Percentiles rank a stretch among this genome's conserved stretches.
phyloP scores from a whole-genome alignment of 1,140 invertebrate genomes.

The Cryptotermes secundus region DNA sequence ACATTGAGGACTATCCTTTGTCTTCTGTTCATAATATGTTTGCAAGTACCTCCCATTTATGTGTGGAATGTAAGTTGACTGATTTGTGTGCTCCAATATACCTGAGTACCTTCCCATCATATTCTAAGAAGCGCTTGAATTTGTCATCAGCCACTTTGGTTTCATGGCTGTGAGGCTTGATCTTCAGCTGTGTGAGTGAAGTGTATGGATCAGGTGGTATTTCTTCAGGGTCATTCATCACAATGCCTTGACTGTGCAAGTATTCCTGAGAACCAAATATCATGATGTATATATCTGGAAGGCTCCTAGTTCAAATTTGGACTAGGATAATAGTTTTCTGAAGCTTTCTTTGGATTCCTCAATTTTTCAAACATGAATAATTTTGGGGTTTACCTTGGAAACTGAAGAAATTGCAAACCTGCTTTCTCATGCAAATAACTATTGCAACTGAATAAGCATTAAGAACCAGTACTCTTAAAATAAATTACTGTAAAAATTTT shows the following conservation, averaged over 20 bases:
- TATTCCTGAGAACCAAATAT: conserved; percentile 60
- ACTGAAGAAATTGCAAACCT: too few relatives aligned
- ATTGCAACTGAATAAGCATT: too few relatives aligned
- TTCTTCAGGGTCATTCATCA: conserved; percentile 68
- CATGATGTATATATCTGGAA: background rate
- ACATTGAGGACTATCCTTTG: too few relatives aligned
- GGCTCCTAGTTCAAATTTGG: background rate
- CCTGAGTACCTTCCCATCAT: conserved; percentile 62
- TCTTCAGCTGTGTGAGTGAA: background rate
- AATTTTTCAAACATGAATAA: too few relatives aligned
- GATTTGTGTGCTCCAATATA: background rate
- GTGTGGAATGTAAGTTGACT: too few relatives aligned
- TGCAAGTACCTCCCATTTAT: too few relatives aligned
- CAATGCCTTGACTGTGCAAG: conserved; percentile 78
- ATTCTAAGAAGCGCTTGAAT: conserved; percentile 65
- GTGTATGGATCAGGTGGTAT: conserved; percentile 71
- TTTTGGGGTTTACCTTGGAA: too few relatives aligned
- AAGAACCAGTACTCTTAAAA: too few relatives aligned
- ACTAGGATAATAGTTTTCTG: background rate
- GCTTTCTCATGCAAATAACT: too few relatives aligned
- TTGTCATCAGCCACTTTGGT: conserved; percentile 50
- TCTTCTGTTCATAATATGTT: too few relatives aligned
- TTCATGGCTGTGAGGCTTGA: background rate
- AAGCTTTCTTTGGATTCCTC: background rate
- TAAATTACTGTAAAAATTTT: too few relatives aligned